A percentile compares a stretch with the other conserved stretches of the same genome.
These are phyloP conservation scores for Pocillopora verrucosa DNA, from an alignment of 64 coral and sea anemone species.

Conservation along the genomic window DNA sequence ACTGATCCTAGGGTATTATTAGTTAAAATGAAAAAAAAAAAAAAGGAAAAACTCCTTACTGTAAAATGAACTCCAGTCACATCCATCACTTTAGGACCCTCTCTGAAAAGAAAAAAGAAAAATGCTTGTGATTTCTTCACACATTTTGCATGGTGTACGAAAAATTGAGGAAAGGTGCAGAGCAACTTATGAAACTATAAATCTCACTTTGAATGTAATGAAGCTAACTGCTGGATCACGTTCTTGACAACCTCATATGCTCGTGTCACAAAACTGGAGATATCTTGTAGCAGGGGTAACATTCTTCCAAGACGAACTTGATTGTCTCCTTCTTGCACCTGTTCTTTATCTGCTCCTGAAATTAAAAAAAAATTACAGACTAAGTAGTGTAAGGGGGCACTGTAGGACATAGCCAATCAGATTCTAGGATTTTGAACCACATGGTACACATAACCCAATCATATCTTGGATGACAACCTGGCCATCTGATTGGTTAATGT, in stretches of 20 bases:
- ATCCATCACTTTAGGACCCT: conserved; percentile 89
- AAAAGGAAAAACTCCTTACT: conserved; percentile 42
- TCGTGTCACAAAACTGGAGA: conserved; percentile 91
- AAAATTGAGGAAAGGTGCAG: no score
- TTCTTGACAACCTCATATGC: conserved; percentile 93
- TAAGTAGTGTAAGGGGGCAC: not conserved
- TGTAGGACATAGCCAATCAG: no score
- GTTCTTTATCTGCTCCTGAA: conserved; percentile 74
- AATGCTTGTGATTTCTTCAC: not conserved
- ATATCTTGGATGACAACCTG: no score
- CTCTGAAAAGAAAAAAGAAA: conserved; percentile 35
- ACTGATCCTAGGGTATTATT: no score
- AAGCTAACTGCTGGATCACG: conserved; percentile 91
- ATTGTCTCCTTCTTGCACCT: conserved; percentile 80
- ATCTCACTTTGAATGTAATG: conserved; percentile 89
- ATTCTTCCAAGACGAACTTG: conserved; percentile 90
- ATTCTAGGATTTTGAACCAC: no score
- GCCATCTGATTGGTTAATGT: no score
- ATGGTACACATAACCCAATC: no score
- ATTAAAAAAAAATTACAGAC: not conserved
- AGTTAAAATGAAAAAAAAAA: no score
- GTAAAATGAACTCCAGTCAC: conserved; percentile 93
- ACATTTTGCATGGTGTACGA: no score
- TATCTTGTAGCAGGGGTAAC: conserved; percentile 88
- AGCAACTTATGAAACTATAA: not conserved